phyloP scores from a whole-genome alignment of 2,113 vertebrate genomes.

The Sturnira hondurensis region DNA sequence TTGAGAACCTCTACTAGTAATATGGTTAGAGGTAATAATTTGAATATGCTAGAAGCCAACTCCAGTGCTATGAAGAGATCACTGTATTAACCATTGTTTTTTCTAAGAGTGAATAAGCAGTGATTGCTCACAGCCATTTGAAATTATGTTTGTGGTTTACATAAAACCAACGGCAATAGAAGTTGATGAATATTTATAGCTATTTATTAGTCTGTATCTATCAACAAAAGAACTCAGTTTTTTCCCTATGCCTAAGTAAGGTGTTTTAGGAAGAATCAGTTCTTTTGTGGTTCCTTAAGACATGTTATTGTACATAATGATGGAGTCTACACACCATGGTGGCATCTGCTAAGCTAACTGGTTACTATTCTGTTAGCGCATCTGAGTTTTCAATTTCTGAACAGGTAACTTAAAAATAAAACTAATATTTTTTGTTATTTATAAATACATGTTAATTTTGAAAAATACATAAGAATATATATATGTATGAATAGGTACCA shows the following conservation, averaged over 20 bases:
- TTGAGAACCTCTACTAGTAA: conserved; percentile 17
- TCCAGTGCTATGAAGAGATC: conserved; percentile 32
- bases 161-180: conserved; percentile 33
- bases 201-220: conserved; percentile 21
- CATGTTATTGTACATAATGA: background rate
- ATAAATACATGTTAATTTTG: background rate
- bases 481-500: background rate
- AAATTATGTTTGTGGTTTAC: conserved; percentile 42
- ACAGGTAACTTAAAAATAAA: background rate
- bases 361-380: background rate
- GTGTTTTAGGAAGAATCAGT: conserved; percentile 6
- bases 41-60: background rate
- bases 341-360: background rate
- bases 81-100: background rate
- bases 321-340: background rate
- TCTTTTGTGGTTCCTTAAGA: background rate
- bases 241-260: background rate
- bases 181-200: conserved; percentile 43
- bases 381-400: background rate
- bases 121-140: conserved; percentile 7
- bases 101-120: conserved; percentile 30
- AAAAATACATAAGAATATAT: background rate
- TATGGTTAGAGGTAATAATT: background rate
- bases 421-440: background rate
- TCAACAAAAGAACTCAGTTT: background rate